Conservation (phyloP, 1,140 invertebrate species). For the Latrodectus geometricus region DNA sequence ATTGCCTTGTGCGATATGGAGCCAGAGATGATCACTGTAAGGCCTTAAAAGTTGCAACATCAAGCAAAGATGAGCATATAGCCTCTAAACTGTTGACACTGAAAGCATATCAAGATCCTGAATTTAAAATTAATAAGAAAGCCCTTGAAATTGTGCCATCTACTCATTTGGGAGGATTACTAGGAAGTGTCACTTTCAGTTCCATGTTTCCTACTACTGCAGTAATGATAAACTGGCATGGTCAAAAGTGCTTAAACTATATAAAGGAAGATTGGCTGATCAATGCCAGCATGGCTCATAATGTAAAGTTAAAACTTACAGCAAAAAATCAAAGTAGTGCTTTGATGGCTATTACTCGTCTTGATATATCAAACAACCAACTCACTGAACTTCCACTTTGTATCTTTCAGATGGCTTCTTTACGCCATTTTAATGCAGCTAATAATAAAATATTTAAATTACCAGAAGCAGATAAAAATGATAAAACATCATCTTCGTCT, state of each 20-base stretch:
- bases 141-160: slow-evolving; percentile 74
- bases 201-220: slow-evolving; percentile 86
- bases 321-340: slow-evolving; percentile 76
- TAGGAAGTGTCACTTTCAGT: slow-evolving; percentile 65
- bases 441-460: slow-evolving; percentile 87
- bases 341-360: slow-evolving; percentile 88
- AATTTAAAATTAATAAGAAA: slow-evolving; percentile 87
- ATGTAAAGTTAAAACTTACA: slow-evolving; percentile 82
- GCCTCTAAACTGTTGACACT: slow-evolving; percentile 82
- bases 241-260: slow-evolving; percentile 77
- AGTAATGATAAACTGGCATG: slow-evolving; percentile 96
- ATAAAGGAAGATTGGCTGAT: slow-evolving; percentile 82
- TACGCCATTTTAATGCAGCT: slow-evolving; percentile 83
- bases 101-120: slow-evolving; percentile 81
- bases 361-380: slow-evolving; percentile 94
- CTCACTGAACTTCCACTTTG: slow-evolving; percentile 83
- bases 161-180: slow-evolving; percentile 58
- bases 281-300: slow-evolving; percentile 85
- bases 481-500: slow-evolving; percentile 6
- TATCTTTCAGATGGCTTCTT: slow-evolving; percentile 85
- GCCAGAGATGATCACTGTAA: slow-evolving; percentile 84
- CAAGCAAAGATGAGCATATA: slow-evolving; percentile 79
- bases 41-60: slow-evolving; percentile 80
- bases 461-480: slow-evolving; percentile 67
- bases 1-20: slow-evolving; percentile 85